Base-by-base conservation (phyloP, 2,888 invertebrate species). In the Hyposoter didymator region DNA sequence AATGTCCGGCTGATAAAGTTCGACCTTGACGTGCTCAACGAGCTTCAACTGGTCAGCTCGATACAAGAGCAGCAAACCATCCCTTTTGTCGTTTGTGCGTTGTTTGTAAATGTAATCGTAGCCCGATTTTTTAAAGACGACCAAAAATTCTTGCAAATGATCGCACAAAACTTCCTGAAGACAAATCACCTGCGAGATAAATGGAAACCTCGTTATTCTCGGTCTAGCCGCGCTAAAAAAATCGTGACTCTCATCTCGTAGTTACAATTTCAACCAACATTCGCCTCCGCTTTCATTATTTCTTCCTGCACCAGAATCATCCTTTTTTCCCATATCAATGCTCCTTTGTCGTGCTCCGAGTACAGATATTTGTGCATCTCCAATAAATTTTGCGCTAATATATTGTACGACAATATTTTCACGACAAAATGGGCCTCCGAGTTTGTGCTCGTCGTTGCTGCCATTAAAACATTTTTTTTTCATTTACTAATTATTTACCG, bases 61-160 rank as follows among this genome's bases (percentile, higher is more conserved):
- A 93, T 96, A 99, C 91, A 98, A 97, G 62, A 99, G 97, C 0
- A 99, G 98, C 93, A 99, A 98, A 0, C 99, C 99, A 94, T 99
- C 99, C 12, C 95, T 94, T 89, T 97, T 96, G 49, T 94, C 94
- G 0, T 97, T 97, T 0, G 98, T 98, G 91, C 98, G 96, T 93
- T 97, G 97, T 94, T 98, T 98, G 93, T 96, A 99, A 4, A 97
- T 92, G 70, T 97, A 96, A 45, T 94, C 94, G 91, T 97, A 98
- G 1, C 98, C 98, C 89, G 93, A 78, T 92, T 90, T 82, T 94
- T 94, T 82, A 95, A 95, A 91, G 94, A 95, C 73, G 92, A 92
- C 90, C 95, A 96, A 92, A 87, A 97, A 96, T 72, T 95, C 94
- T 12, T 94, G 89, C 78, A 97, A 94, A 92, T 98, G 97, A n/a